Percentiles rank a stretch among this genome's conserved stretches.
These are phyloP conservation scores for Ecliptopera silaceata DNA, from an alignment of 2,888 invertebrate species.

Conservation along the genomic window DNA sequence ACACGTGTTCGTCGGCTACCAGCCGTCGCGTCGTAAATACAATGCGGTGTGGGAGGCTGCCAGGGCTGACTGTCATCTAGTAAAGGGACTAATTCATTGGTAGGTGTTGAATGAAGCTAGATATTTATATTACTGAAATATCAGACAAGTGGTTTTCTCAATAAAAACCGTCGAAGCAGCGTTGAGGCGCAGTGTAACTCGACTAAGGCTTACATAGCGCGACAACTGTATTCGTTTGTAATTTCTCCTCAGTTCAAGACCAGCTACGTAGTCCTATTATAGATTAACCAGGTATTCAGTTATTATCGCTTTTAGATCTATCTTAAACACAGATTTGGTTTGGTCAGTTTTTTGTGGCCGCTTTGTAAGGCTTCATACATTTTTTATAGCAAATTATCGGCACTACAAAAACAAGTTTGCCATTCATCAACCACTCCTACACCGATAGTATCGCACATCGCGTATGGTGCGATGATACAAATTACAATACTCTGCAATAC, in stretches of 20 bases:
- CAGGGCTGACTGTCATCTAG: constrained; percentile 10
- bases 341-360: constrained; percentile 12
- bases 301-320: constrained; percentile 7
- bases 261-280: no score
- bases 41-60: constrained; percentile 16
- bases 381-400: constrained; percentile 29
- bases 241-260: no score
- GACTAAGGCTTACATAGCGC: no score
- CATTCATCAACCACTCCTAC: constrained; percentile 32
- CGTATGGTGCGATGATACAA: constrained; percentile 34
- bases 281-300: neutral
- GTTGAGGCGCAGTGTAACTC: no score
- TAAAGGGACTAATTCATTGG: neutral
- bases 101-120: no score
- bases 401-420: constrained; percentile 33
- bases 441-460: constrained; percentile 18
- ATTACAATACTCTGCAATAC: constrained; percentile 30
- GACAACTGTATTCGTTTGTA: no score
- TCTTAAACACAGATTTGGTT: constrained; percentile 6
- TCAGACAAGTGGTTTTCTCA: no score
- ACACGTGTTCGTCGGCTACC: constrained; percentile 13
- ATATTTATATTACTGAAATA: no score
- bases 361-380: constrained; percentile 15
- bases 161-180: no score
- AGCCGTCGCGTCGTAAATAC: constrained; percentile 13